Conservation (phyloP, 2,113 vertebrate species). For the Crotalus tigris region DNA sequence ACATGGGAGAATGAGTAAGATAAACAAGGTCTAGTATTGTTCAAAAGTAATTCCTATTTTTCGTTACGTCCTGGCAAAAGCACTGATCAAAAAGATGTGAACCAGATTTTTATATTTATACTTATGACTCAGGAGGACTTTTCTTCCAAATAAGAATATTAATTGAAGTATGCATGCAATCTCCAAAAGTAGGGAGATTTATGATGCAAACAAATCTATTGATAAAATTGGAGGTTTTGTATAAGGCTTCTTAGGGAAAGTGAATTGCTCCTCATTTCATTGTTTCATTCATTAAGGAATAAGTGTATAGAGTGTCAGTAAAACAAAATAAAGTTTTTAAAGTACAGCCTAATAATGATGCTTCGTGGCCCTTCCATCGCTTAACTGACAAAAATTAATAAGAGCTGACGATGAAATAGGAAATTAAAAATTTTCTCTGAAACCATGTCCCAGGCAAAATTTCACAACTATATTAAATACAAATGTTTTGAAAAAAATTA, state of each 20-base stretch:
- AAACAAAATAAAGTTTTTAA: not conserved
- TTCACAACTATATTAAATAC: not conserved
- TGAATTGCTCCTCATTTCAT: not conserved
- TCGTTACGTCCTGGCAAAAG: not conserved
- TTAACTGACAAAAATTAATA: not conserved
- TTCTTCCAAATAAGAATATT: not conserved
- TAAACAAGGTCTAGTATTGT: not conserved
- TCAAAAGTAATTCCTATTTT: not conserved
- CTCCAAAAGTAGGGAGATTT: not conserved
- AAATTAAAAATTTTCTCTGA: not conserved
- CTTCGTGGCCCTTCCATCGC: not conserved
- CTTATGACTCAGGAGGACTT: not conserved
- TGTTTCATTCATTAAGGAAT: not conserved
- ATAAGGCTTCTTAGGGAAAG: not conserved
- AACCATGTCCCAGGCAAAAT: not conserved
- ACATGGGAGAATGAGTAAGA: not conserved
- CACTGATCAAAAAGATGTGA: not conserved
- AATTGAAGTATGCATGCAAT: not conserved
- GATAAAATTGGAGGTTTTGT: not conserved
- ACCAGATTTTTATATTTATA: not conserved
- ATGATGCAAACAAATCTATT: not conserved
- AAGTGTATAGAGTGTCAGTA: not conserved
- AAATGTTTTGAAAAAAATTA: not conserved
- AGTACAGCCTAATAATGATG: not conserved
- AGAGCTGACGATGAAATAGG: not conserved